Conservation (phyloP, 1,140 invertebrate genomes). For the Drosophila gunungcola region DNA sequence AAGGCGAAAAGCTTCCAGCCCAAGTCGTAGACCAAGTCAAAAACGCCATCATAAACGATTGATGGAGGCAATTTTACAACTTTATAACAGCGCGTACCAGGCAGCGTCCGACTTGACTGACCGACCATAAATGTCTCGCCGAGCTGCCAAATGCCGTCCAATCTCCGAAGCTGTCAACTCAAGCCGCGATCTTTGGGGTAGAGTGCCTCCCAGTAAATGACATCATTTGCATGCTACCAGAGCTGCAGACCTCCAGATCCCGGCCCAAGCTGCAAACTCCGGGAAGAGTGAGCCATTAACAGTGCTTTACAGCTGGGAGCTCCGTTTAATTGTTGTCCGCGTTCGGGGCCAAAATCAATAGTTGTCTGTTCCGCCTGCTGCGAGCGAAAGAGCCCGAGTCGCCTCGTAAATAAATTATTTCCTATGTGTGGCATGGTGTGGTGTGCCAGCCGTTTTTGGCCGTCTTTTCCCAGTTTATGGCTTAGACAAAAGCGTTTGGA, state of each 20-base stretch:
- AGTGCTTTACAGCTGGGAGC: conserved; percentile 68
- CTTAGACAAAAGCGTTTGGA: conserved; percentile 69
- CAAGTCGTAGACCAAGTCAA: conserved; percentile 8
- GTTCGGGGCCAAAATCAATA: conserved; percentile 62
- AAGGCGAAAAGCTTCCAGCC: conserved; percentile 38
- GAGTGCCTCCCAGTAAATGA: conserved; percentile 51
- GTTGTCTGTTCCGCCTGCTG: conserved; percentile 67
- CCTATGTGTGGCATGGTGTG: neutral
- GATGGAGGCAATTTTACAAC: conserved; percentile 72
- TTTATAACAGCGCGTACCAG: conserved; percentile 56
- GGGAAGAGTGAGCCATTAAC: conserved; percentile 69
- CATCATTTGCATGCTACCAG: conserved; percentile 66
- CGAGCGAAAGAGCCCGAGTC: conserved; percentile 29
- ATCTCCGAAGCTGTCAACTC: conserved; percentile 57
- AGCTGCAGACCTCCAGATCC: neutral
- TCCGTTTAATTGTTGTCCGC: conserved; percentile 69
- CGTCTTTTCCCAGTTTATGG: conserved; percentile 57
- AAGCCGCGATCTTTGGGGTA: conserved; percentile 10
- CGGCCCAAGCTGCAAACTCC: conserved; percentile 11
- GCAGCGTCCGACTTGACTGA: conserved; percentile 30
- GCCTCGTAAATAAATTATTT: conserved; percentile 73
- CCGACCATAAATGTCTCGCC: conserved; percentile 61
- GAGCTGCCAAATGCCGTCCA: conserved; percentile 57
- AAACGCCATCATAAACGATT: conserved; percentile 67
- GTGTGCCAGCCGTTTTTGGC: conserved; percentile 12